Evolutionary conservation across 2,888 invertebrate species (phyloP), one percentile per base, ranked within the genome.

Genomic region (Caenorhabditis doughertyi): DNA sequence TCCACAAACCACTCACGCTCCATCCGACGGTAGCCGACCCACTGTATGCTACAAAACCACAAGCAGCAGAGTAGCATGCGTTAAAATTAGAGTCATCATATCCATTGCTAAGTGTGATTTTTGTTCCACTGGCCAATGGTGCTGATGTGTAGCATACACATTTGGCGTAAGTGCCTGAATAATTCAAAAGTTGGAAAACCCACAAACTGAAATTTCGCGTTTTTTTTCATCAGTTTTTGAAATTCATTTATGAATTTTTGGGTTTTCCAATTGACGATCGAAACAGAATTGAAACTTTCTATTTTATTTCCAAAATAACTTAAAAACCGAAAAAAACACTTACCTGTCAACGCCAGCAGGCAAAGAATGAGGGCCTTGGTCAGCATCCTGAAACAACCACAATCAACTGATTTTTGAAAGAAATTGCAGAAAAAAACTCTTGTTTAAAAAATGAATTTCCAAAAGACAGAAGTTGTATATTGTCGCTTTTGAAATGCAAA

Each of bases 41-140:
- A 39, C 65, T 71, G 65, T 81, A 16, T 0, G 81, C 81, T 32
- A 81, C 16, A 25, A 81, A 81, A 18, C 65, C 71, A 44, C 81
- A 81, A 1, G 55, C 9, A 44, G 8, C 29, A 0, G 16, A 0
- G 18, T 58, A 73, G 23, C 81, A 81, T 2, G 81, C 27, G 0
- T 23, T 13, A 35, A 71, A 81, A 18, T 39, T 49, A 18, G 9
- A 5, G 9, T n/a, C 32, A 8, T 70, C 42, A 21, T 21, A 81
- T 3, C 58, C 71, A 23, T 70, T 76, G n/a, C 53, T 67, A 0
- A 81, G 8, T 16, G n/a, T 11, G 21, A 56, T 55, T 39, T 60
- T 62, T 5, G 8, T 35, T 4, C 74, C 74, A 27, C 27, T 64
- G 2, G 47, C 55, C 5, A 29, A 29, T 2, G 39, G n/a, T 2